These are phyloP conservation scores for Eustalomyia histrio DNA, from an alignment of 2,888 invertebrate species.

Conservation along the genomic window DNA sequence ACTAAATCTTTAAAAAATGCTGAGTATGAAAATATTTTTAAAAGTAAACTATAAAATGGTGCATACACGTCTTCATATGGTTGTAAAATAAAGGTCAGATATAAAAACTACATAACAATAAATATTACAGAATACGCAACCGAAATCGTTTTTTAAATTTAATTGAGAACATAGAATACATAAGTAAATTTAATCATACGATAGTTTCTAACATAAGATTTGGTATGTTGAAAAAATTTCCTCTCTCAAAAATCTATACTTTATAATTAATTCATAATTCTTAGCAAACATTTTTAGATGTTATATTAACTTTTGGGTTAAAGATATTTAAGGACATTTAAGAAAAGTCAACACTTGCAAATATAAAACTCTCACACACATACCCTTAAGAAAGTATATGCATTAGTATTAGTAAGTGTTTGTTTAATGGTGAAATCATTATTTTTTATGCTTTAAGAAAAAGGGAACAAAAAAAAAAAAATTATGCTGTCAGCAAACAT, in stretches of 20 bases:
- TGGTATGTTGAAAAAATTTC: too few relatives aligned
- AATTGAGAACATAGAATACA: too few relatives aligned
- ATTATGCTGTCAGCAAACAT: constrained; percentile 30
- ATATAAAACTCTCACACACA: not conserved
- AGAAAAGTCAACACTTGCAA: not conserved
- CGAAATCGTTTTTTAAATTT: too few relatives aligned
- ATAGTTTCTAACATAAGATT: too few relatives aligned
- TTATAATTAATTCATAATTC: not conserved
- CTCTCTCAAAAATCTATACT: too few relatives aligned
- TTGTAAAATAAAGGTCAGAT: too few relatives aligned
- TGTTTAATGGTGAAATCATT: not conserved
- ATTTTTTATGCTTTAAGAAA: constrained; percentile 9
- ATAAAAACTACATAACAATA: too few relatives aligned
- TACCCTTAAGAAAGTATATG: not conserved
- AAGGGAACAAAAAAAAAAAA: not conserved
- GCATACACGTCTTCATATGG: not conserved
- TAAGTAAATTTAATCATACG: too few relatives aligned
- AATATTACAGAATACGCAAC: too few relatives aligned
- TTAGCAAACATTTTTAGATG: not conserved
- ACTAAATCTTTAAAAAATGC: too few relatives aligned
- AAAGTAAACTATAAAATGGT: not conserved
- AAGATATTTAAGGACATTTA: too few relatives aligned
- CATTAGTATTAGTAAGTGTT: not conserved
- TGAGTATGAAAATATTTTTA: too few relatives aligned
- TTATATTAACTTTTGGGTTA: not conserved